phyloP scores from a whole-genome alignment of 2,797 vertebrate species.

The Pangasius sanitwongsei region DNA sequence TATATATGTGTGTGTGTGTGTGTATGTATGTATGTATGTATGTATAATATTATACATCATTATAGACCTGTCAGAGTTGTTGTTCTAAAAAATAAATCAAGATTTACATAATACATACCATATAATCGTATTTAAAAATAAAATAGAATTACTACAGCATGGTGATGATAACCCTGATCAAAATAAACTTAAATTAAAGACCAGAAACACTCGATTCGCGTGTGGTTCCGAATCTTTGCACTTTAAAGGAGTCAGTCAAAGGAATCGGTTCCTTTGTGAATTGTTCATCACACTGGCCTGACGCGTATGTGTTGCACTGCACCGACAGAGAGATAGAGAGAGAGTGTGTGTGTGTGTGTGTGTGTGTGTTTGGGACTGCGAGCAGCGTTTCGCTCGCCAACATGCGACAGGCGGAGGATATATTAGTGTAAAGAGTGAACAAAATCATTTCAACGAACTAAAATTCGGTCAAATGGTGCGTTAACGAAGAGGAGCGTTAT shows the following conservation, averaged over 20 bases:
- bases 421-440: background rate
- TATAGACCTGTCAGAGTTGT: too few species aligned
- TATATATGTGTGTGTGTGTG: too few species aligned
- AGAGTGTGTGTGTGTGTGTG: background rate
- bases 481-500: background rate
- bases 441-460: background rate
- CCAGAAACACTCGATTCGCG: background rate
- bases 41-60: too few species aligned
- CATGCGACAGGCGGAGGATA: slow-evolving; percentile 12
- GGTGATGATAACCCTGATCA: background rate
- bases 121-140: background rate
- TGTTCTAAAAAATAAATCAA: background rate
- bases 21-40: too few species aligned
- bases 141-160: background rate
- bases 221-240: background rate
- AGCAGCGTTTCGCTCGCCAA: background rate
- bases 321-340: background rate
- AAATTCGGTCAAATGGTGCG: background rate
- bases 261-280: slow-evolving; percentile 15
- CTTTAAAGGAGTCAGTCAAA: slow-evolving; percentile 1
- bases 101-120: background rate
- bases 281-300: background rate
- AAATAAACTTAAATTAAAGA: background rate
- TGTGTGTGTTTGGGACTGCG: background rate
- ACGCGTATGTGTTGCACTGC: slow-evolving; percentile 12